These are phyloP conservation scores for Colletes latitarsis DNA, from an alignment of 1,140 invertebrate species.

Conservation along the genomic window DNA sequence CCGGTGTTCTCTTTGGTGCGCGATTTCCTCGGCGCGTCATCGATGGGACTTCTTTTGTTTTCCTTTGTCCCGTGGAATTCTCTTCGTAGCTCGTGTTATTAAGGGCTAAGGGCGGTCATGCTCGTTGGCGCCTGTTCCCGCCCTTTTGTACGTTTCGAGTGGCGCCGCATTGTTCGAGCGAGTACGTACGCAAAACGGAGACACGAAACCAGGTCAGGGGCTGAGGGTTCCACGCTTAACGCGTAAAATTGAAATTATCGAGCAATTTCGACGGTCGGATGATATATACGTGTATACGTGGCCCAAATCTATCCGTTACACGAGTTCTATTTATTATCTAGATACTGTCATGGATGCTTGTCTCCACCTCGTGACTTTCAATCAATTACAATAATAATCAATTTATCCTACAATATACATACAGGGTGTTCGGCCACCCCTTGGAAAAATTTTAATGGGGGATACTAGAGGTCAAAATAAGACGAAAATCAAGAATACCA, in stretches of 20 bases:
- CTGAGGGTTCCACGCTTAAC: slow-evolving; percentile 68
- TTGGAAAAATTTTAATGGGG: too few species aligned
- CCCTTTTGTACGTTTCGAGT: slow-evolving; percentile 60
- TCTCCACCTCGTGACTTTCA: background rate
- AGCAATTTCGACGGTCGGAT: slow-evolving; percentile 44
- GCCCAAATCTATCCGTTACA: background rate
- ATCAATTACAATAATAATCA: background rate
- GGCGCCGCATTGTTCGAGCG: slow-evolving; percentile 57
- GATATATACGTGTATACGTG: slow-evolving; percentile 1
- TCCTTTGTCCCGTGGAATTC: slow-evolving; percentile 19
- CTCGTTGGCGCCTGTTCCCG: slow-evolving; percentile 51
- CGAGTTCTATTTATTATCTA: background rate
- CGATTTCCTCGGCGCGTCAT: slow-evolving; percentile 17
- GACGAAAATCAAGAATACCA: too few species aligned
- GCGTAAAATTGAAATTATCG: slow-evolving; percentile 76
- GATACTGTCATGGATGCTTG: background rate
- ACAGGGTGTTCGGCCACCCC: too few species aligned
- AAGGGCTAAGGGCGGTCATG: slow-evolving; percentile 44
- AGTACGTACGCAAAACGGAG: slow-evolving; percentile 54
- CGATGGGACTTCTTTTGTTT: slow-evolving; percentile 29
- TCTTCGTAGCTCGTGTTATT: slow-evolving; percentile 12
- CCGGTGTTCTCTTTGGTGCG: too few species aligned
- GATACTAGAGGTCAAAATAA: too few species aligned
- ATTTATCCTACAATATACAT: too few species aligned
- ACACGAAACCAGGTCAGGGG: slow-evolving; percentile 69